These are phyloP conservation scores for Coptodon bakossiorum DNA, from an alignment of 2,113 vertebrate genomes.

Conservation along the genomic window DNA sequence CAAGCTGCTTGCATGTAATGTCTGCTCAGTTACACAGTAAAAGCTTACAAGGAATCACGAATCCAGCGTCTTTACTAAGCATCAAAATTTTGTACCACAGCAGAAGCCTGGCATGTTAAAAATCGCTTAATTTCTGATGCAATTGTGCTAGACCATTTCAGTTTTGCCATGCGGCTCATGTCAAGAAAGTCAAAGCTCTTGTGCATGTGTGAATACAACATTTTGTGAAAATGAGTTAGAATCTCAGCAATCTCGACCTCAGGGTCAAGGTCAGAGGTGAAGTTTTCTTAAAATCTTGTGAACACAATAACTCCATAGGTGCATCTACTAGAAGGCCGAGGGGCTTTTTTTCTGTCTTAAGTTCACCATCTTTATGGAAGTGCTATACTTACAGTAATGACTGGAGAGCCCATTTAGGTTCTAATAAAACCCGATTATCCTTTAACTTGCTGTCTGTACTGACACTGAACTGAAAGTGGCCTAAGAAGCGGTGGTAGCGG, in stretches of 20 bases:
- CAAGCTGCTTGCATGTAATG: background rate
- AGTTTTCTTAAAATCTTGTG: background rate
- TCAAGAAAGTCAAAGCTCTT: background rate
- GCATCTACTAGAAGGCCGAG: background rate
- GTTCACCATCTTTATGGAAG: background rate
- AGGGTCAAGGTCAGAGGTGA: background rate
- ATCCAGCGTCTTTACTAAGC: background rate
- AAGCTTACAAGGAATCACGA: background rate
- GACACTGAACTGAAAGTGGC: background rate
- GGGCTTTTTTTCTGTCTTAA: background rate
- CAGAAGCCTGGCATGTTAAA: background rate
- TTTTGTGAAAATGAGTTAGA: background rate
- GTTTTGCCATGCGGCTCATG: background rate
- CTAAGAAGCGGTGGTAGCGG: background rate
- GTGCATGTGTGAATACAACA: background rate
- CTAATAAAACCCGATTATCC: background rate
- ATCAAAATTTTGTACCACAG: background rate
- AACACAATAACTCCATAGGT: background rate
- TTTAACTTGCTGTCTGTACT: background rate
- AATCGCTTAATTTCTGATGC: background rate
- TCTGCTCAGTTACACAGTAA: background rate
- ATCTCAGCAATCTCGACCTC: background rate
- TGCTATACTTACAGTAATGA: background rate
- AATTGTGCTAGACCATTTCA: background rate
- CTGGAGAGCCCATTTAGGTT: background rate